Evolutionary conservation across 2,113 vertebrate genomes (phyloP).

Genomic region (Numenius arquata): DNA sequence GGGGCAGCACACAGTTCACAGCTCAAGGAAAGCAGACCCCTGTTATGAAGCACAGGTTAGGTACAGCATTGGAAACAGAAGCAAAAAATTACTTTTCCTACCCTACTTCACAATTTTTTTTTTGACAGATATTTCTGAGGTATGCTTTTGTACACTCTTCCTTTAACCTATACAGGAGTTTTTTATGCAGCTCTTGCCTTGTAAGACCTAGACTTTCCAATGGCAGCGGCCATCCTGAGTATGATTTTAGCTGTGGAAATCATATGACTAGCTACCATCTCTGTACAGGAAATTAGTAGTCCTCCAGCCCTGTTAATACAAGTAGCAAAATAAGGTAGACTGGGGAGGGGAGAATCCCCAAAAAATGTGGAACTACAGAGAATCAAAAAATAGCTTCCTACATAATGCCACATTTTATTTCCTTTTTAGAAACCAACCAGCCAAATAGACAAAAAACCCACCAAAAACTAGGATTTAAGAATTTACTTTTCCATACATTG

Average conservation of each 20-base stretch:
- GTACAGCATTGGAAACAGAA: not conserved
- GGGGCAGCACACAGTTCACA: not conserved
- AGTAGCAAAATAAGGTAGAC: not conserved
- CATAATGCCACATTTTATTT: not conserved
- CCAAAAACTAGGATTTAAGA: not conserved
- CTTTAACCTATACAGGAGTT: not conserved
- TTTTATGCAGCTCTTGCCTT: not conserved
- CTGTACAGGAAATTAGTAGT: not conserved
- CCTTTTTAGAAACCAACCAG: not conserved
- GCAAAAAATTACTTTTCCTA: not conserved
- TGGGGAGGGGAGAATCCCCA: accelerated
- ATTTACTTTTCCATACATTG: not conserved
- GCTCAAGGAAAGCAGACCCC: not conserved
- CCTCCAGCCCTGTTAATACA: not conserved
- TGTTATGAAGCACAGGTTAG: not conserved
- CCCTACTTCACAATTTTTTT: not conserved
- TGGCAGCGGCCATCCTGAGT: not conserved
- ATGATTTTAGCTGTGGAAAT: not conserved
- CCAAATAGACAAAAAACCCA: not conserved
- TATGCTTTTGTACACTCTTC: not conserved
- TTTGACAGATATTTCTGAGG: not conserved
- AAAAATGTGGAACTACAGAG: not conserved
- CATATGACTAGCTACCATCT: not conserved
- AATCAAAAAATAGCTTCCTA: not conserved
- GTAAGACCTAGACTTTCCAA: not conserved